Evolutionary conservation across 2,888 invertebrate genomes (phyloP).

Genomic region (Diadegma fenestrale): DNA sequence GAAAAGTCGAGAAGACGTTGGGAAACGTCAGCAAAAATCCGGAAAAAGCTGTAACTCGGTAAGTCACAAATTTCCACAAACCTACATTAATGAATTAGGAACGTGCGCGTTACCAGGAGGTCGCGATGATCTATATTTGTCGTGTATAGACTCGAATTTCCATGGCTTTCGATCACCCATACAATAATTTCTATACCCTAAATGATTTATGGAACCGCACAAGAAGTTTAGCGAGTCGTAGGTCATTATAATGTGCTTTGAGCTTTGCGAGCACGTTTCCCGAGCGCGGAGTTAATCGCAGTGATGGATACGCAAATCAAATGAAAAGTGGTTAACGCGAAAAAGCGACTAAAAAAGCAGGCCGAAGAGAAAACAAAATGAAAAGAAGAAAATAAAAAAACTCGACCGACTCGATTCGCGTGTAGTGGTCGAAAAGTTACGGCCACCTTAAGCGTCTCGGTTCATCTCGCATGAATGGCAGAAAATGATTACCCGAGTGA

Average conservation of each 20-base stretch:
- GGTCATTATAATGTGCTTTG: constrained; percentile 39
- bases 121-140: background rate
- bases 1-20: constrained; percentile 44
- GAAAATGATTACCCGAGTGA: constrained; percentile 75
- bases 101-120: background rate
- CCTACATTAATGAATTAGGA: background rate
- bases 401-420: constrained; percentile 22
- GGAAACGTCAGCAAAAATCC: constrained; percentile 40
- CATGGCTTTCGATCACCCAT: background rate
- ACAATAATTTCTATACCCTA: constrained; percentile 37
- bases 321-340: constrained; percentile 40
- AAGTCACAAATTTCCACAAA: constrained; percentile 32
- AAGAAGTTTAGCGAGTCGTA: constrained; percentile 37
- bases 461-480: constrained; percentile 75
- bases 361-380: background rate
- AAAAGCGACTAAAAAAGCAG: constrained; percentile 17
- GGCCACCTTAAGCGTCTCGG: constrained; percentile 71
- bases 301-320: constrained; percentile 55
- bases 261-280: constrained; percentile 17
- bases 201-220: constrained; percentile 51
- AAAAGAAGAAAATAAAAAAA: background rate
- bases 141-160: background rate
- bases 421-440: constrained; percentile 70
- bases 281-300: constrained; percentile 53
- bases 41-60: constrained; percentile 40